phyloP scores from a whole-genome alignment of 2,113 vertebrate genomes.

The Oreochromis spilurus region DNA sequence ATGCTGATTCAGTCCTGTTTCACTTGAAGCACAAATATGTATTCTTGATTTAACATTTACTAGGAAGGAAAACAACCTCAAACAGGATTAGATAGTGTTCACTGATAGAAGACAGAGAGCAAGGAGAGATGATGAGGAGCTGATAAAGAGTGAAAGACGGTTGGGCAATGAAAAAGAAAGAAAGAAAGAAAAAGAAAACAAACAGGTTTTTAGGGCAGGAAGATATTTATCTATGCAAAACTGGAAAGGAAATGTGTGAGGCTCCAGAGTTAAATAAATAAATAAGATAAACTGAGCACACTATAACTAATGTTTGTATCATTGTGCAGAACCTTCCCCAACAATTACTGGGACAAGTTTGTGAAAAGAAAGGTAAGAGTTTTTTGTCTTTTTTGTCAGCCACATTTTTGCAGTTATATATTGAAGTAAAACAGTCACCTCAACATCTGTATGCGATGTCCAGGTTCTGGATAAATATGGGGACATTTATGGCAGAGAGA shows the following conservation, averaged over 20 bases:
- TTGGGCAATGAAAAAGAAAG: background rate
- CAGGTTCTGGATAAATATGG: conserved; percentile 92
- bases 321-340: conserved; percentile 80
- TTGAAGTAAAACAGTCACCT: background rate
- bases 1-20: background rate
- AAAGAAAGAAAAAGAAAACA: background rate
- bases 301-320: background rate
- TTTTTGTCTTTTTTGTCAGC: background rate
- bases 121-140: background rate
- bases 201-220: background rate
- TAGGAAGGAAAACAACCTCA: too few species aligned
- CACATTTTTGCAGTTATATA: background rate
- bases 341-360: conserved; percentile 97
- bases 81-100: background rate
- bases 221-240: background rate
- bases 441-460: background rate
- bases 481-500: conserved; percentile 88
- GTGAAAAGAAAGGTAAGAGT: conserved; percentile 87
- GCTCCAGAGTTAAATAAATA: background rate
- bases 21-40: too few species aligned
- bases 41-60: too few species aligned
- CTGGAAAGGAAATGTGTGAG: background rate
- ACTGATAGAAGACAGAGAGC: background rate
- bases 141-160: background rate
- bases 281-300: background rate